Evolutionary conservation across 1,140 invertebrate genomes (phyloP).

Genomic region (Brachionus rotundiformis): DNA sequence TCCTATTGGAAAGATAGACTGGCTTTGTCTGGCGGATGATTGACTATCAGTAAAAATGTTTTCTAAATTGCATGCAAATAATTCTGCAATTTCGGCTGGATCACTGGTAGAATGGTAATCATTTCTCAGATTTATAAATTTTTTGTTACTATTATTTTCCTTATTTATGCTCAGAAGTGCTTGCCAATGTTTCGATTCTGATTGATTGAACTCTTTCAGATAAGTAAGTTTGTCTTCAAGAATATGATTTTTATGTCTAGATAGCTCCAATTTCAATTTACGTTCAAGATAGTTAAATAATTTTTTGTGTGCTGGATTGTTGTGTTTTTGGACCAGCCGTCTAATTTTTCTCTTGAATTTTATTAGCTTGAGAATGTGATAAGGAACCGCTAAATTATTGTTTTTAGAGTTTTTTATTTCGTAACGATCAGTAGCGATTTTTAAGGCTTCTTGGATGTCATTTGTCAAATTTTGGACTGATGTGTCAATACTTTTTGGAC

Average conservation of each 20-base stretch:
- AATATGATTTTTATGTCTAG: neutral
- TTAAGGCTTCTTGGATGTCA: neutral
- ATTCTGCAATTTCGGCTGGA: neutral
- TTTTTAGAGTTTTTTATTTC: neutral
- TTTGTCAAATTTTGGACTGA: neutral
- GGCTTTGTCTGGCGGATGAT: neutral
- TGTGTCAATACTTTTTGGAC: neutral
- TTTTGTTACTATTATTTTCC: neutral
- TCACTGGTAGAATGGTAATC: neutral
- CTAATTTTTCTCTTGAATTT: constrained; percentile 11
- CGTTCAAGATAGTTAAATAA: neutral
- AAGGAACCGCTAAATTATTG: neutral
- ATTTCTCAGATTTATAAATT: neutral
- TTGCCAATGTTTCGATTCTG: neutral
- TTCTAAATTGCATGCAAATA: neutral
- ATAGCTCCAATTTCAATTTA: neutral
- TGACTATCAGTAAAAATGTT: neutral
- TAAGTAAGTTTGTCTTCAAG: neutral
- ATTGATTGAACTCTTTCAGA: neutral
- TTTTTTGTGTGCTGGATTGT: neutral
- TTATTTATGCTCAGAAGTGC: neutral
- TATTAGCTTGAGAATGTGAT: neutral
- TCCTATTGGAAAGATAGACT: too few relatives aligned
- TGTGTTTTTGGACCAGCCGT: neutral
- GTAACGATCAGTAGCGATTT: neutral